Conservation (phyloP, 2,113 vertebrate genomes). For the Protobothrops flavoviridis region DNA sequence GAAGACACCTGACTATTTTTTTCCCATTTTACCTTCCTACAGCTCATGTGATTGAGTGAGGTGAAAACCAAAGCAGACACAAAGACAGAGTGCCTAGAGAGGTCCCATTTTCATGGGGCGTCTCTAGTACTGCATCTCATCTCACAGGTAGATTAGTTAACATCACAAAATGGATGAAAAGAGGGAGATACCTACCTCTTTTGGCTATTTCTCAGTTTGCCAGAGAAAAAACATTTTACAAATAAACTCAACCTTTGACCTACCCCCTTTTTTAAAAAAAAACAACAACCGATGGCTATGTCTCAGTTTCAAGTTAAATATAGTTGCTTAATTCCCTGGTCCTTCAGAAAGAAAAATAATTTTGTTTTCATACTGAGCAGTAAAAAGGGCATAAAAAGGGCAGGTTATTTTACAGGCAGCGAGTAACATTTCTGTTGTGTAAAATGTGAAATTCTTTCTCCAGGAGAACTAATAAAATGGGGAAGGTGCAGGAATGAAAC, state of each 20-base stretch:
- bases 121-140: neutral
- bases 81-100: neutral
- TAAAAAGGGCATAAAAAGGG: conserved; percentile 15
- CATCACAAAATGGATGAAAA: neutral
- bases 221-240: neutral
- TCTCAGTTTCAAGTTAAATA: conserved; percentile 47
- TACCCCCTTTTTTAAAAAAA: conserved; percentile 4
- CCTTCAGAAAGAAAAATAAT: conserved; percentile 8
- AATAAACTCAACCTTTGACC: neutral
- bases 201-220: neutral
- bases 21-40: neutral
- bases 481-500: neutral
- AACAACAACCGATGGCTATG: conserved; percentile 5
- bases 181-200: neutral
- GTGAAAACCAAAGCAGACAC: neutral
- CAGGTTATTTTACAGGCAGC: conserved; percentile 34
- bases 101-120: neutral
- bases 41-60: neutral
- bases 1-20: neutral
- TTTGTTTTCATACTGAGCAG: neutral
- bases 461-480: neutral
- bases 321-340: conserved; percentile 26
- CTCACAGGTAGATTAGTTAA: neutral
- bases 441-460: neutral
- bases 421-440: conserved; percentile 8